A percentile compares a stretch with the other conserved stretches of the same genome.
phyloP scores from a whole-genome alignment of 1,140 invertebrate genomes.

The Onthophagus taurus region DNA sequence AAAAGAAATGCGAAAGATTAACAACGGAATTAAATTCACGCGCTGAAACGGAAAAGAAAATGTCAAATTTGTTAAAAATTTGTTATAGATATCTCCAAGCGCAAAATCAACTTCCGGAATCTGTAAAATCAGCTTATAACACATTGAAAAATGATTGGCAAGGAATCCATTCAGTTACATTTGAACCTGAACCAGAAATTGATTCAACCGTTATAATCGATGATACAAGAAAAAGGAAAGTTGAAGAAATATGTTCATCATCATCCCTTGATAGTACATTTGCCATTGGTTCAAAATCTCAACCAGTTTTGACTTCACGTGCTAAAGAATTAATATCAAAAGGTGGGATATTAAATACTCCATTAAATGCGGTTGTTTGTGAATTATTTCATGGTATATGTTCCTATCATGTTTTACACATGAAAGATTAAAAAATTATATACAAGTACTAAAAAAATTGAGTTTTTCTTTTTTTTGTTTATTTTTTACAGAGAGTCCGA shows the following conservation, averaged over 20 bases:
- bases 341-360: conserved; percentile 7
- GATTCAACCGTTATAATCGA: not conserved
- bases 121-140: conserved; percentile 22
- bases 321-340: conserved; percentile 8
- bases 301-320: not conserved
- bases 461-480: conserved; percentile 6
- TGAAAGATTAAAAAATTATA: conserved; percentile 5
- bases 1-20: conserved; percentile 21
- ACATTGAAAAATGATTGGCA: conserved; percentile 31
- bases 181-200: conserved; percentile 4
- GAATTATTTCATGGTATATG: conserved; percentile 8
- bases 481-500: conserved; percentile 5
- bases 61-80: conserved; percentile 19
- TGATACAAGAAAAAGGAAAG: conserved; percentile 6
- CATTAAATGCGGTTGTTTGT: not conserved
- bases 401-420: conserved; percentile 9
- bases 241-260: conserved; percentile 3
- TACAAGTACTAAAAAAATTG: not conserved
- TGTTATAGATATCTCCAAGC: conserved; percentile 25
- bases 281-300: not conserved
- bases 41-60: conserved; percentile 21
- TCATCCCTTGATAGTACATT: conserved; percentile 7
- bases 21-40: conserved; percentile 21
- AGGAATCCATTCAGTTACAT: conserved; percentile 40
- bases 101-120: conserved; percentile 21